A percentile compares a stretch with the other conserved stretches of the same genome.
Conservation (phyloP, 2,113 vertebrate species). For the Cyrtonyx montezumae region DNA sequence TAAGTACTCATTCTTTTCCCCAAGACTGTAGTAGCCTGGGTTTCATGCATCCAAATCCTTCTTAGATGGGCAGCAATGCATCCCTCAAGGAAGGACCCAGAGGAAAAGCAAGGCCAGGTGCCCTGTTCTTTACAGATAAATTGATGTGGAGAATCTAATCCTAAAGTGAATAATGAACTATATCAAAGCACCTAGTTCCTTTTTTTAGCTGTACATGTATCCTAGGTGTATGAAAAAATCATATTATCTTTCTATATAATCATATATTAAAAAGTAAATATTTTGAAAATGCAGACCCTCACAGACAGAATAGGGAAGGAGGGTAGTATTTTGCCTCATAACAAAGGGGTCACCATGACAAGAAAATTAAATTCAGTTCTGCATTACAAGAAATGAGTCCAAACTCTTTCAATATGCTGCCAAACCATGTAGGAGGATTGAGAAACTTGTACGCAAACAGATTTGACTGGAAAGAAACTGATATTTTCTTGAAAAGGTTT, state of each 20-base stretch:
- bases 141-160: neutral
- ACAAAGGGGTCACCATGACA: neutral
- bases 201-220: neutral
- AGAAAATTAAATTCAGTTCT: neutral
- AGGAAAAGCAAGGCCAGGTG: neutral
- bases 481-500: neutral
- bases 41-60: neutral
- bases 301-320: neutral
- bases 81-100: neutral
- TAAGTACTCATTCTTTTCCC: neutral
- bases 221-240: neutral
- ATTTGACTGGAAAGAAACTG: neutral
- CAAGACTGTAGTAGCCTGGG: neutral
- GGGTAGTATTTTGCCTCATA: neutral
- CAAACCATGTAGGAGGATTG: neutral
- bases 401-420: conserved; percentile 6
- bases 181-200: neutral
- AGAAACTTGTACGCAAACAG: conserved; percentile 21
- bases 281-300: neutral
- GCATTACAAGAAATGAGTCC: neutral
- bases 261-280: neutral
- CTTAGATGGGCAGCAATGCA: neutral
- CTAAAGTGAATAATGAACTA: neutral
- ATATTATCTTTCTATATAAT: neutral
- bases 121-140: neutral